A percentile compares a stretch with the other conserved stretches of the same genome.
Conservation (phyloP, 2,113 vertebrate species). For the Cathartes aura region DNA sequence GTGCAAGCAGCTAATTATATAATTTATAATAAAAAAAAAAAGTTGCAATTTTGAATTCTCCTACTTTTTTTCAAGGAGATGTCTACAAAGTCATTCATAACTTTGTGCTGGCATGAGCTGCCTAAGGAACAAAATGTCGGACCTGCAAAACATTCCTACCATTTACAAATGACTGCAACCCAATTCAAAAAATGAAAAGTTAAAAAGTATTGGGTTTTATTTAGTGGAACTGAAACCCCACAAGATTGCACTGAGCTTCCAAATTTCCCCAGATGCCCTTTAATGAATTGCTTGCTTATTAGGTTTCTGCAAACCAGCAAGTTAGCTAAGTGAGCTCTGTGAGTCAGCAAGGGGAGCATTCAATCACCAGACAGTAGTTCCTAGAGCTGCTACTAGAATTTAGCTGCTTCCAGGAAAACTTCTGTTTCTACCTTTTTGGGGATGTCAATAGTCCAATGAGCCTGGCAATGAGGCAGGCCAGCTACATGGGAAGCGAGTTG, state of each 20-base stretch:
- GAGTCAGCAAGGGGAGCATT: background rate
- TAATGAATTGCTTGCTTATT: background rate
- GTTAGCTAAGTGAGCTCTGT: background rate
- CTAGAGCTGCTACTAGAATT: background rate
- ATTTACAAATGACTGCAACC: background rate
- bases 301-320: background rate
- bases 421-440: background rate
- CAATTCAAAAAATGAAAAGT: background rate
- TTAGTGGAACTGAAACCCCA: background rate
- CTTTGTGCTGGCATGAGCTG: background rate
- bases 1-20: background rate
- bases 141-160: background rate
- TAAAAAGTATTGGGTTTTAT: background rate
- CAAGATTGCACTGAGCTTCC: background rate
- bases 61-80: background rate
- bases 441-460: background rate
- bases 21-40: background rate
- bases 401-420: background rate
- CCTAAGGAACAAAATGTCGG: background rate
- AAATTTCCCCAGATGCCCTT: background rate
- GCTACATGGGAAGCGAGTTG: rapidly evolving
- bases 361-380: background rate
- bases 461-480: background rate
- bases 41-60: background rate
- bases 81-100: background rate